Base-by-base conservation (phyloP, 2,888 invertebrate genomes). In the Criorhina ranunculi region DNA sequence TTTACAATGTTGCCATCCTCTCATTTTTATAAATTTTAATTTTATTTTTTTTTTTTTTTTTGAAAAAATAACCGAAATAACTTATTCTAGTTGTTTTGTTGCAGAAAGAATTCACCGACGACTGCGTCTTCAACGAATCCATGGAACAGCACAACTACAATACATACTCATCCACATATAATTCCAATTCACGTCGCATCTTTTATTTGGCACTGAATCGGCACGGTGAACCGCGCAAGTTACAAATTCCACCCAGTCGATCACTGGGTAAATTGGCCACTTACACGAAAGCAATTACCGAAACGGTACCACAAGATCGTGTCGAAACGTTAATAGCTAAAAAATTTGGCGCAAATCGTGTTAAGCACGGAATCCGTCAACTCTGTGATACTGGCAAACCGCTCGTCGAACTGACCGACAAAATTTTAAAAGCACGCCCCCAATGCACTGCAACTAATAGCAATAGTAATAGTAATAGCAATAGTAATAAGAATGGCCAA, bases 81-180 rank as follows among this genome's bases (percentile, higher is more conserved):
- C 87, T 86, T 87, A 87, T 87, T 87, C 83, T 75, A 87, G 86
- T 87, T 88, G 80, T 88, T 88, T 93, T 94, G 94, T 96, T 95
- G 89, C 96, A 97, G 96, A 95, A 94, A 93, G 95, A 95, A 92
- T 96, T 95, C 93, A 95, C 95, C 90, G 95, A 95, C 91, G 95
- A 96, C 90, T 97, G 97, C 93, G 94, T 96, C 91, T 96, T 97
- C 94, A 96, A 96, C 93, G 97, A 97, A 93, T 95, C 95, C 91
- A 95, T 96, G 92, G 96, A 95, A 92, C 95, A 95, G 92, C 95
- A 96, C 92, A 95, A 96, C 91, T 97, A 96, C 93, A 97, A 96
- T 92, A 96, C 96, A 77, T 97, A 97, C 93, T 95, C 96, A 89
- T 95, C 95, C 88, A 94, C 93, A 83, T 94, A 95, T 91, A 95